These are phyloP conservation scores for Argyresthia goedartella DNA, from an alignment of 2,888 invertebrate species.

Conservation along the genomic window DNA sequence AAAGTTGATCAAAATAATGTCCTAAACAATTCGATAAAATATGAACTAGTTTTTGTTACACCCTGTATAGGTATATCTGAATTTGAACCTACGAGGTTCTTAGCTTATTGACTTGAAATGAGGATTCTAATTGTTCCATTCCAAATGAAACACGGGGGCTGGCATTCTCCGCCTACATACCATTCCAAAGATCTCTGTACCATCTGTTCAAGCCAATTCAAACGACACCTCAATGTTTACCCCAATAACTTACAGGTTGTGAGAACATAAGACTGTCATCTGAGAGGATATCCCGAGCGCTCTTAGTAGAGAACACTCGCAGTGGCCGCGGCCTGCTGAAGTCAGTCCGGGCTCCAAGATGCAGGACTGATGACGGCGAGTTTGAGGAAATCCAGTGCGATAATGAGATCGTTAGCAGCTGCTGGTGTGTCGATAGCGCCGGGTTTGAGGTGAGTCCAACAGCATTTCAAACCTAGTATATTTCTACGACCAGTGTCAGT, in stretches of 20 bases:
- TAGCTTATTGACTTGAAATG: neutral
- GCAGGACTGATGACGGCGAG: conserved; percentile 77
- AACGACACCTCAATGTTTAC: neutral
- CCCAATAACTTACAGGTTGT: conserved; percentile 35
- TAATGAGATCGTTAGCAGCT: conserved; percentile 77
- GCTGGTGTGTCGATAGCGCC: conserved; percentile 88
- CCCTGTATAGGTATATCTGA: no score
- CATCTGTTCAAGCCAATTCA: neutral
- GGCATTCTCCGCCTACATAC: no score
- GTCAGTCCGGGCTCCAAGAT: conserved; percentile 76
- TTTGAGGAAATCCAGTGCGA: conserved; percentile 85
- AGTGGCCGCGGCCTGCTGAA: conserved; percentile 74
- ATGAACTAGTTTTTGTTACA: no score
- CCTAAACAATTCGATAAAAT: no score
- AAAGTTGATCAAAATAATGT: neutral
- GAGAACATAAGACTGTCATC: conserved; percentile 55
- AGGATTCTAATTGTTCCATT: neutral
- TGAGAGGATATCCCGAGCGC: conserved; percentile 54
- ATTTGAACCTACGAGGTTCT: no score
- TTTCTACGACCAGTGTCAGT: neutral
- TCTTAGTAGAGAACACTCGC: conserved; percentile 66
- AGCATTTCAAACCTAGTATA: neutral
- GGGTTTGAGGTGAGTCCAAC: conserved; percentile 75
- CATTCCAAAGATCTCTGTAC: no score
- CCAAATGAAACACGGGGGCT: no score